Evolutionary conservation across 2,888 invertebrate genomes (phyloP), one percentile per base, ranked within the genome.

Genomic region (Spisula subtruncata): DNA sequence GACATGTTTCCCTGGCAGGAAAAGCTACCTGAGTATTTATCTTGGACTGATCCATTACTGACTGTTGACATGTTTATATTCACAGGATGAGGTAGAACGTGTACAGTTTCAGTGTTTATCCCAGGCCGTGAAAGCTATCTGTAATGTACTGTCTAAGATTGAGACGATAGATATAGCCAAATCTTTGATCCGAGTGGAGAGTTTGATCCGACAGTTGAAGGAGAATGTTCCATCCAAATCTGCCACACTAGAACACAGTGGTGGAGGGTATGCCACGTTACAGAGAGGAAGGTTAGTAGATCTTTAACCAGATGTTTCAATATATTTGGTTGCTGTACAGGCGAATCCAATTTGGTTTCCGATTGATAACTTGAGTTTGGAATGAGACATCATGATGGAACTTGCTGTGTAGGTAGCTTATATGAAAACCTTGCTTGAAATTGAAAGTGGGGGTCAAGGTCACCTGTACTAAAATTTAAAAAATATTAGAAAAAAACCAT

Each of bases 111-210:
- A 97, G n/a, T 97, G 98, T 6, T 98, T 99, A 81, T 98, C 98
- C 80, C 99, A 99, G 96, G 98, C 98, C 0, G 98, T 99, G 0
- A 99, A 99, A 97, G 98, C 99, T 0, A 98, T 99, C 60, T 98
- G 99, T 95, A 98, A 98, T 48, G 97, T 98, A 29, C 98, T 99
- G 94, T 98, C 98, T 29, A 98, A 98, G 86, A 98, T 99, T 0
- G 99, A 99, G 97, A 99, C 99, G 0, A 97, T 98, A 71, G 98
- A 99, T 95, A 98, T 99, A 32, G 98, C 98, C 12, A 98, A 98
- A 93, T 98, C 98, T 35, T 97, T 99, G 29, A 98, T 98, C 0
- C 98, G 97, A 51, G 93, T 96, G 1, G 93, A 96, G 89, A 91
- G 94, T 20, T 89, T 94, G 18, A 90, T 96, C 12, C 56, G 89